Evolutionary conservation across 2,113 vertebrate genomes (phyloP).

Genomic region (Phodopus roborovskii): DNA sequence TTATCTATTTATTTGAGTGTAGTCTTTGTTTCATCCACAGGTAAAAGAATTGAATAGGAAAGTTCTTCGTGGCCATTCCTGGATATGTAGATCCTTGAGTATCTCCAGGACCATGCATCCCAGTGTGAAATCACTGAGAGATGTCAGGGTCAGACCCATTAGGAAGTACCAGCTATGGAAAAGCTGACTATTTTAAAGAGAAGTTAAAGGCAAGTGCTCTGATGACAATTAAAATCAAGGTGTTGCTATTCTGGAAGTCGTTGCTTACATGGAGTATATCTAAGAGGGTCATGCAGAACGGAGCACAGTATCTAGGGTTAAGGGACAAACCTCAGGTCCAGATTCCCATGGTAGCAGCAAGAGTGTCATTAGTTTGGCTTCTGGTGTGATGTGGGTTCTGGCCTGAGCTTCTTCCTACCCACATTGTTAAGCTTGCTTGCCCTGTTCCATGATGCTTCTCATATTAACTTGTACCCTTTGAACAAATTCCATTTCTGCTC

Average conservation of each 20-base stretch:
- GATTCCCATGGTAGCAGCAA: neutral
- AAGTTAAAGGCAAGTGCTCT: neutral
- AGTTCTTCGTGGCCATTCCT: neutral
- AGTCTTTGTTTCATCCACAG: neutral
- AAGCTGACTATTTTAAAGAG: neutral
- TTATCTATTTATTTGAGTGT: neutral
- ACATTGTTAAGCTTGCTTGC: conserved; percentile 13
- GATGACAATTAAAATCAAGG: neutral
- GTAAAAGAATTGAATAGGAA: neutral
- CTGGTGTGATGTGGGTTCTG: neutral
- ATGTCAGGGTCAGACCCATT: neutral
- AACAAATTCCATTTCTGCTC: neutral
- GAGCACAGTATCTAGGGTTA: neutral
- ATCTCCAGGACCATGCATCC: neutral
- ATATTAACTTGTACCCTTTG: neutral
- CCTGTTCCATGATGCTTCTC: neutral
- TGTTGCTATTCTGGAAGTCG: neutral
- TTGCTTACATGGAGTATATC: neutral
- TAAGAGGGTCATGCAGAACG: neutral
- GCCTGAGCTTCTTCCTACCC: neutral
- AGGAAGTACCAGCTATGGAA: neutral
- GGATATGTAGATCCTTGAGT: neutral
- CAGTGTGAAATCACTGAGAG: neutral
- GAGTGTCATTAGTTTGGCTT: neutral
- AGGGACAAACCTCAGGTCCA: neutral